Percentiles rank a stretch among this genome's conserved stretches.
Conservation (phyloP, 2,113 vertebrate species). For the Morphnarchus princeps region DNA sequence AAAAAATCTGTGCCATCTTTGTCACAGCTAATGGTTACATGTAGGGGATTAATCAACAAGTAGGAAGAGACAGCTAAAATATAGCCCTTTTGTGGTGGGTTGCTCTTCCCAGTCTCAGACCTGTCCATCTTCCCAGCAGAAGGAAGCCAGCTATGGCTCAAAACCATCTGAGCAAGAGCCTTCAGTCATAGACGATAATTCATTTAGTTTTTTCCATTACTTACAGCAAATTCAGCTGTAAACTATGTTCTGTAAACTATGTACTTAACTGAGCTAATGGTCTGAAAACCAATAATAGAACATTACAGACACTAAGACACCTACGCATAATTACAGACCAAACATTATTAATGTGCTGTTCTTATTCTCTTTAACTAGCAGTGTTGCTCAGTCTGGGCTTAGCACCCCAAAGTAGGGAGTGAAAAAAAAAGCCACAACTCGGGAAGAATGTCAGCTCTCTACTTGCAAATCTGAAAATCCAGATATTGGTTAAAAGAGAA, state of each 20-base stretch:
- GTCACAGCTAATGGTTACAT: background rate
- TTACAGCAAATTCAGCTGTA: slow-evolving; percentile 33
- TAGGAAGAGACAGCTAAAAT: background rate
- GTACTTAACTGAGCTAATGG: slow-evolving; percentile 35
- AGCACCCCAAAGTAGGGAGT: background rate
- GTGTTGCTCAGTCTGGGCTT: background rate
- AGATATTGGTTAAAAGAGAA: background rate
- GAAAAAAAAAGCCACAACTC: background rate
- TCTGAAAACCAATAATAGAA: slow-evolving; percentile 46
- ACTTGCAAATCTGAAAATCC: background rate
- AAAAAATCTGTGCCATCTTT: background rate
- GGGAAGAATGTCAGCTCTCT: background rate
- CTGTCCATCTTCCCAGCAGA: background rate
- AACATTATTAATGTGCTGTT: background rate
- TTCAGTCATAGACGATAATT: background rate
- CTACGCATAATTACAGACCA: slow-evolving; percentile 27
- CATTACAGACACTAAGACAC: slow-evolving; percentile 14
- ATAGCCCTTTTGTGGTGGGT: background rate
- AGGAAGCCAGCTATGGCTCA: background rate
- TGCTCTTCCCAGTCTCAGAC: background rate
- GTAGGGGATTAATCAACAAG: background rate
- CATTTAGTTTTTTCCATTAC: background rate
- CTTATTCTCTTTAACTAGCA: background rate
- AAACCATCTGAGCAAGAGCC: background rate
- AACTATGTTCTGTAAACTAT: slow-evolving; percentile 37